Percentiles rank a stretch among this genome's conserved stretches.
phyloP scores from a whole-genome alignment of 2,888 invertebrate genomes.

The Pheosia tremula region DNA sequence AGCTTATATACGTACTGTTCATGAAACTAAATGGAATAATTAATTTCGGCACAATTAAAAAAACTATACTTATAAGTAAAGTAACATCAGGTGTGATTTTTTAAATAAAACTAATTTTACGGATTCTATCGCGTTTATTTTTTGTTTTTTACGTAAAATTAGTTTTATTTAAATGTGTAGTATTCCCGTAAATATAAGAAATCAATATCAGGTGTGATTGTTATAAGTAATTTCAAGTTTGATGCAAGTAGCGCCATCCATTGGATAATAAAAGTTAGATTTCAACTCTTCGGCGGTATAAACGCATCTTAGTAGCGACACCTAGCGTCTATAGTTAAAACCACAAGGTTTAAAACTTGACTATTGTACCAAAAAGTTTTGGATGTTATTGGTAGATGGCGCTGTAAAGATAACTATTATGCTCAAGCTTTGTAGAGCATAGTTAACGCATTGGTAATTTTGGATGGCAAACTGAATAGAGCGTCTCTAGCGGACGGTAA shows the following conservation, averaged over 20 bases:
- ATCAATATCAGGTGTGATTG: no score
- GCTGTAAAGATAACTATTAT: conserved; percentile 11
- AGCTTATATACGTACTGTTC: conserved; percentile 5
- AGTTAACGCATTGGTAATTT: no score
- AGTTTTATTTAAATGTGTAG: no score
- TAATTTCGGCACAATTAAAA: conserved; percentile 10
- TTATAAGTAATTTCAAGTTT: neutral
- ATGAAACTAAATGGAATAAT: conserved; percentile 16
- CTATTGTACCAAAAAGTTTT: neutral
- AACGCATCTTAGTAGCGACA: conserved; percentile 8
- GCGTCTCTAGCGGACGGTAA: no score
- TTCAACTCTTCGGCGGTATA: neutral
- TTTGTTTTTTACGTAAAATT: no score
- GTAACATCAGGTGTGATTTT: no score
- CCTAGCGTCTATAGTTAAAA: conserved; percentile 4
- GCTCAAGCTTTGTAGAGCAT: no score
- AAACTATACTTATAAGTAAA: no score
- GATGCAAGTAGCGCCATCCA: conserved; percentile 16
- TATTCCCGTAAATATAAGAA: no score
- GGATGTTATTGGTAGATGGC: conserved; percentile 20
- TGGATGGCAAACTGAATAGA: no score
- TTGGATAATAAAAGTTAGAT: neutral
- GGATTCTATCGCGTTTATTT: no score
- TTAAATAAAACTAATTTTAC: no score
- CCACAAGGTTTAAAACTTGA: neutral